phyloP scores from a whole-genome alignment of 2,888 invertebrate species.

The Chrysodeixis includens region DNA sequence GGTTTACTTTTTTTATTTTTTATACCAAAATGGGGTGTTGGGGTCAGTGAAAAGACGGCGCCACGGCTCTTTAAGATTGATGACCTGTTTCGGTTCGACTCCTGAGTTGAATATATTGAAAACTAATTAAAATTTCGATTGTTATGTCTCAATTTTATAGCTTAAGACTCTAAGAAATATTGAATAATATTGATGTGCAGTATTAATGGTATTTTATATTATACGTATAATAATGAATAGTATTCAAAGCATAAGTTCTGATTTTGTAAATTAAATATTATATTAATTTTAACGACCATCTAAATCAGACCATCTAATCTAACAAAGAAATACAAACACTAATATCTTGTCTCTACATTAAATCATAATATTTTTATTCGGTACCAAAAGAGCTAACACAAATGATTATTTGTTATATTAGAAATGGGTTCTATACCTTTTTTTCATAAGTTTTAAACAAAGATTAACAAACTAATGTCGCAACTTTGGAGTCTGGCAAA shows the following conservation, averaged over 20 bases:
- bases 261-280: too few relatives aligned
- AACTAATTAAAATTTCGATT: conserved; percentile 72
- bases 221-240: too few relatives aligned
- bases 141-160: conserved; percentile 57
- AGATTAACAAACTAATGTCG: conserved; percentile 65
- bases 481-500: conserved; percentile 68
- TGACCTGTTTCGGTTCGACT: conserved; percentile 75
- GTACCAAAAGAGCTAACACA: background rate
- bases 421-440: conserved; percentile 10
- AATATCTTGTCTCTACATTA: background rate
- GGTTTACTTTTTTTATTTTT: conserved; percentile 68
- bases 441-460: conserved; percentile 38
- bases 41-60: conserved; percentile 82
- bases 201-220: conserved; percentile 5
- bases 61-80: conserved; percentile 80
- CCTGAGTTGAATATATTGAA: conserved; percentile 71
- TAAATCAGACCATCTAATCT: background rate
- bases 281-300: background rate
- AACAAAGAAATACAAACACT: too few relatives aligned
- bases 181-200: conserved; percentile 17
- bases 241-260: too few relatives aligned
- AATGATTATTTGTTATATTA: background rate
- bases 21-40: conserved; percentile 79
- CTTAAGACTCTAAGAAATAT: conserved; percentile 18
- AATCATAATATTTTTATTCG: background rate